phyloP scores from a whole-genome alignment of 1,140 invertebrate genomes.

The Magallana ariakensis region DNA sequence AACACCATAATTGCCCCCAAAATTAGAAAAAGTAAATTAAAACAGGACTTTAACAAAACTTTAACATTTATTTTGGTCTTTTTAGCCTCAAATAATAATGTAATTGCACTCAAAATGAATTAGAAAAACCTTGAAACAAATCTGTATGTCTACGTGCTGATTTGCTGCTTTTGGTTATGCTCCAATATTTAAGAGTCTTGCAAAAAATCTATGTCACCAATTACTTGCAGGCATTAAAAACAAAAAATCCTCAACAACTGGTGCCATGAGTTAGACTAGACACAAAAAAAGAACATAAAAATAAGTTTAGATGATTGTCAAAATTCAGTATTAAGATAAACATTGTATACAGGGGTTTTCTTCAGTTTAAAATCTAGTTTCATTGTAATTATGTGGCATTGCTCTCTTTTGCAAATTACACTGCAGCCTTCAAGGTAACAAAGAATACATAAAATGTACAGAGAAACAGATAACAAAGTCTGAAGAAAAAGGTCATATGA shows the following conservation, averaged over 20 bases:
- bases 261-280: background rate
- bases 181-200: background rate
- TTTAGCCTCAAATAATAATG: conserved; percentile 4
- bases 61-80: background rate
- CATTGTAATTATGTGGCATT: too few relatives aligned
- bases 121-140: background rate
- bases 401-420: too few relatives aligned
- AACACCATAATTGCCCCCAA: background rate
- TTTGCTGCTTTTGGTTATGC: conserved; percentile 3
- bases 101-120: conserved; percentile 4
- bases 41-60: too few relatives aligned
- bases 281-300: conserved; percentile 26
- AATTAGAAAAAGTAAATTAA: background rate
- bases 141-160: conserved; percentile 2
- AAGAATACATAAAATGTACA: too few relatives aligned
- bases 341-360: too few relatives aligned
- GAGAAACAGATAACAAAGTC: too few relatives aligned
- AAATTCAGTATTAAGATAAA: too few relatives aligned
- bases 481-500: too few relatives aligned
- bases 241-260: conserved; percentile 5
- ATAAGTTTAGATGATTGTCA: background rate
- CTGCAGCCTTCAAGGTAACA: too few relatives aligned
- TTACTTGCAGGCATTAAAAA: conserved; percentile 16
- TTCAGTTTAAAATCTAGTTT: too few relatives aligned
- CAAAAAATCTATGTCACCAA: conserved; percentile 11